These are phyloP conservation scores for Cuniculus paca DNA, from an alignment of 2,797 vertebrate genomes.

Conservation along the genomic window DNA sequence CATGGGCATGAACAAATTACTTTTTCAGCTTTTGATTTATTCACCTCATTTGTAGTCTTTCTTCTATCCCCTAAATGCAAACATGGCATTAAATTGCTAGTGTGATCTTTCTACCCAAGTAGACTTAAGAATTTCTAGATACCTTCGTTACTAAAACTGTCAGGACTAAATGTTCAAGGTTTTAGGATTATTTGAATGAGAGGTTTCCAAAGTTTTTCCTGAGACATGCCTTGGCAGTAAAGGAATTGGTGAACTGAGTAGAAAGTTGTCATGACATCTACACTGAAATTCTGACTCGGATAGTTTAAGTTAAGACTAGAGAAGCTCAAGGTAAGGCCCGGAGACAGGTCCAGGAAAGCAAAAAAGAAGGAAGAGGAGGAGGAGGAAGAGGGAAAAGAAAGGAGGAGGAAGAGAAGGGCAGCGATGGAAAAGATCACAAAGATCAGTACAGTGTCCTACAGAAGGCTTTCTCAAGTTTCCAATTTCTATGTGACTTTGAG, in stretches of 20 bases:
- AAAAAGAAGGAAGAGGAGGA: not conserved
- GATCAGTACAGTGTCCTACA: not conserved
- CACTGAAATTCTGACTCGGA: not conserved
- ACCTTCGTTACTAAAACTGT: conserved; percentile 40
- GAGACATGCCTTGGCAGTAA: conserved; percentile 40
- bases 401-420: not conserved
- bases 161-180: conserved; percentile 27
- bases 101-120: not conserved
- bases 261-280: not conserved
- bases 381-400: not conserved
- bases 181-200: not conserved
- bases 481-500: not conserved
- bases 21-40: conserved; percentile 38
- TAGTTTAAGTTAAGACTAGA: not conserved
- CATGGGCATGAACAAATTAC: conserved; percentile 18
- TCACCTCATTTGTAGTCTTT: conserved; percentile 19
- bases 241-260: not conserved
- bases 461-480: not conserved
- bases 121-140: not conserved
- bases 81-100: not conserved
- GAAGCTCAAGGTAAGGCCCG: not conserved
- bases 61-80: not conserved
- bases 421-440: not conserved
- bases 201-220: conserved; percentile 57
- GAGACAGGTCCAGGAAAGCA: not conserved